Conservation (phyloP, 2,888 invertebrate species). For the Macrophya annulata region DNA sequence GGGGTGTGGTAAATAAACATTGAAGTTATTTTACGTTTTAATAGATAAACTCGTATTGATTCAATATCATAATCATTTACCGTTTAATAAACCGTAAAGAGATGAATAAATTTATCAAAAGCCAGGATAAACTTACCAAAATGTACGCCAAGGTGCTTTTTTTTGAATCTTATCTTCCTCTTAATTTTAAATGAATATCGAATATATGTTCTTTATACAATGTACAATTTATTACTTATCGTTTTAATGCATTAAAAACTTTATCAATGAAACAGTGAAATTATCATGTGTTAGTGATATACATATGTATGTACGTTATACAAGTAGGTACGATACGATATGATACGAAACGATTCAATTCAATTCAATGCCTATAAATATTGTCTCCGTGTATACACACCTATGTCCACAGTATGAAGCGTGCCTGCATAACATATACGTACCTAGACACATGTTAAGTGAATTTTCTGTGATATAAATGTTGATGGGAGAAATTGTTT, state of each 20-base stretch:
- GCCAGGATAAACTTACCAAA: background rate
- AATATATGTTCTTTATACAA: background rate
- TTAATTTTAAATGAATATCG: background rate
- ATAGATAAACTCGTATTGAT: background rate
- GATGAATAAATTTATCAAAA: background rate
- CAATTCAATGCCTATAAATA: background rate
- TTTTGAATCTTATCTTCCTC: background rate
- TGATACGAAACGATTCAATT: background rate
- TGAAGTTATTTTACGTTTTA: slow-evolving; percentile 4
- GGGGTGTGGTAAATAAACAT: background rate
- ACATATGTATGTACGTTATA: background rate
- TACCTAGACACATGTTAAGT: slow-evolving; percentile 54
- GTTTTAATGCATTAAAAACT: background rate
- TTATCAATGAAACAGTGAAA: background rate
- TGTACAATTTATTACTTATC: background rate
- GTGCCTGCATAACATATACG: background rate
- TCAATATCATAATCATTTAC: background rate
- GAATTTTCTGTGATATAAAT: slow-evolving; percentile 66
- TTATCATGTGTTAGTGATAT: background rate
- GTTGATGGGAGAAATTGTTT: background rate
- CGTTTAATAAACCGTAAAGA: background rate
- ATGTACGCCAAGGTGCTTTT: background rate
- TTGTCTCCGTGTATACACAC: background rate
- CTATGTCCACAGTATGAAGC: slow-evolving; percentile 42
- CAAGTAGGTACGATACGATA: no score